Evolutionary conservation across 30 jellyfish, hydroid and myxozoan genomes (phyloP).

Genomic region (Aurelia sp.): DNA sequence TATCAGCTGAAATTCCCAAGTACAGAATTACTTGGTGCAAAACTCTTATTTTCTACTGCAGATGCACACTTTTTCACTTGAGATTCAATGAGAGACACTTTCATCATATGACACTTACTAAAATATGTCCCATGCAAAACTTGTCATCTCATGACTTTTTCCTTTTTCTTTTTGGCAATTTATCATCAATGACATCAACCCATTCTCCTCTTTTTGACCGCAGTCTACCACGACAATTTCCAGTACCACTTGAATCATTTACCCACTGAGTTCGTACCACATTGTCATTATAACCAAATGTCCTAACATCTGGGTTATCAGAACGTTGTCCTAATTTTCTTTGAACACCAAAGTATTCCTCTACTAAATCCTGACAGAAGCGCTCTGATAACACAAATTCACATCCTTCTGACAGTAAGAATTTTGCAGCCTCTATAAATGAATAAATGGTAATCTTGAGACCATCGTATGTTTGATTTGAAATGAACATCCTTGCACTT

Average conservation of each 20-base stretch:
- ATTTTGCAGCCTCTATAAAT: neutral
- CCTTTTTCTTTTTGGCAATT: neutral
- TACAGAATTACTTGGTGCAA: too few relatives aligned
- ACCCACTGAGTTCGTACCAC: slow-evolving; percentile 16
- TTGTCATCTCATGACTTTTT: neutral
- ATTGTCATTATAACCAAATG: slow-evolving; percentile 51
- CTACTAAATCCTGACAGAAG: slow-evolving; percentile 11
- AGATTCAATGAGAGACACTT: too few relatives aligned
- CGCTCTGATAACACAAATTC: slow-evolving; percentile 23
- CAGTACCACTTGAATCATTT: slow-evolving; percentile 24
- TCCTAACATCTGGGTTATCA: slow-evolving; percentile 30
- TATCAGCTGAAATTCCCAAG: too few relatives aligned
- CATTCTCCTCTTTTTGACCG: neutral
- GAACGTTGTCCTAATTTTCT: slow-evolving; percentile 8
- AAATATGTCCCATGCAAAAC: too few relatives aligned
- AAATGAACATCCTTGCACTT: slow-evolving; percentile 2
- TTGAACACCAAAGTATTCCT: slow-evolving; percentile 43
- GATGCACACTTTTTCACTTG: too few relatives aligned
- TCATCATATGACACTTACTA: too few relatives aligned
- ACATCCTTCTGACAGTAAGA: neutral
- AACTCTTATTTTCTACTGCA: too few relatives aligned
- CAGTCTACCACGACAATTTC: neutral
- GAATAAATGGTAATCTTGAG: slow-evolving; percentile 6
- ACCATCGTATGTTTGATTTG: slow-evolving; percentile 30
- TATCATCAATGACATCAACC: neutral